Evolutionary conservation across 1,140 invertebrate genomes (phyloP), one percentile per base, ranked within the genome.

Genomic region (Ganaspis sp.): DNA sequence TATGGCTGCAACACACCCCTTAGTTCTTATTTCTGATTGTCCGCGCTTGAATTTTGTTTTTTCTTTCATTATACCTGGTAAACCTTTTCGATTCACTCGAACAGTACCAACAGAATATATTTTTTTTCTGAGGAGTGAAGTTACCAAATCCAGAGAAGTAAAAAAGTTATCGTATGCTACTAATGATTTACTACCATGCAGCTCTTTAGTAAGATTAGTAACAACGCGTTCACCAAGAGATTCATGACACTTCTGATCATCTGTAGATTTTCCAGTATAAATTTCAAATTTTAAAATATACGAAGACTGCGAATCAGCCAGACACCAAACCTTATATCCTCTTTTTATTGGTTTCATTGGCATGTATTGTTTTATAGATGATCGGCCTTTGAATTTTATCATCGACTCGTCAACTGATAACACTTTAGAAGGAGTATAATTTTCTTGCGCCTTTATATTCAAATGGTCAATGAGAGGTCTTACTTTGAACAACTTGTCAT

Each of bases 241-340:
- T 37, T 58, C 58, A n/a, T 58, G 15, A 1, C 45, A 58, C 3
- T 23, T 34, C 53, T 73, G 26, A 5, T 4, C 37, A 38, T 38
- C 37, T 49, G 15, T 79, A 64, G 72, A 76, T 75, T 90, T 90
- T 4, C 90, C 89, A 12, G 83, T 86, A 82, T 91, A 91, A 58
- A 91, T 86, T 75, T 89, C 77, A 85, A 89, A 92, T 74, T 88
- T 82, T 38, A 80, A 85, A 69, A 89, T 85, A 77, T 89, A 92
- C 17, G 90, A 88, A 29, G 84, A 83, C 54, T 79, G 76, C 6
- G 73, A 40, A 78, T 83, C 83, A 75, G 82, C 80, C 11, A 85
- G 77, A 79, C 80, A 85, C 86, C 86, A 85, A 15, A 84, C n/a
- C n/a, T n/a, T n/a, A n/a, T n/a, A n/a, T n/a, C n/a, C n/a, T n/a